Evolutionary conservation across 2,888 invertebrate species (phyloP).

Genomic region (Dendrolimus houi): DNA sequence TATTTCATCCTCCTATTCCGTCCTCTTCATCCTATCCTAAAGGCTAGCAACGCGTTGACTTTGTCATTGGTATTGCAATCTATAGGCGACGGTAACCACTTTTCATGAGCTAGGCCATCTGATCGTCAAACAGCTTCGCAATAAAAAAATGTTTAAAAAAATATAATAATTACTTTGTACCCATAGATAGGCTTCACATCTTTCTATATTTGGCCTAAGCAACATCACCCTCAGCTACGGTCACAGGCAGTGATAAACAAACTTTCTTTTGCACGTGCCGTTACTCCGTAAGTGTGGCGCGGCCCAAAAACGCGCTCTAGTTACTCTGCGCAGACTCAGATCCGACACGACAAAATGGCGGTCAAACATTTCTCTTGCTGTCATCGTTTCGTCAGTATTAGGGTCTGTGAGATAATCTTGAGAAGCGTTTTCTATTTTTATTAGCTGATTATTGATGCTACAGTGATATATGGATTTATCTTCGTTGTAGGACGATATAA

Average conservation of each 20-base stretch:
- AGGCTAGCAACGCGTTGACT: too few species aligned
- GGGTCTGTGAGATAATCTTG: neutral
- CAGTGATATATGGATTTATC: neutral
- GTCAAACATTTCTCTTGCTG: conserved; percentile 2
- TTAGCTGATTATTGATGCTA: neutral
- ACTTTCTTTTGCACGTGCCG: conserved; percentile 43
- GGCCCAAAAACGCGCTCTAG: conserved; percentile 52
- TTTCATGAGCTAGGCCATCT: too few species aligned
- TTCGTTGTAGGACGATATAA: too few species aligned
- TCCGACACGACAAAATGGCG: conserved; percentile 6
- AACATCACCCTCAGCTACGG: neutral
- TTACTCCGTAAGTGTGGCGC: conserved; percentile 36
- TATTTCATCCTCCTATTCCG: too few species aligned
- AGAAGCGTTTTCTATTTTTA: neutral
- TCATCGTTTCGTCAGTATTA: neutral
- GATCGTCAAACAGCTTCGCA: too few species aligned
- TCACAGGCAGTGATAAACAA: conserved; percentile 7
- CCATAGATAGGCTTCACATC: too few species aligned
- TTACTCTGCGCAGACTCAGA: conserved; percentile 10
- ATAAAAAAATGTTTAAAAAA: too few species aligned
- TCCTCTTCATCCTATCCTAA: too few species aligned
- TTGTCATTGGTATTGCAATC: too few species aligned
- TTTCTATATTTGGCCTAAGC: neutral
- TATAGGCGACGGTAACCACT: too few species aligned
- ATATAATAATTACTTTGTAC: too few species aligned